Conservation (phyloP, 2,797 vertebrate genomes). For the Tinamus major region DNA sequence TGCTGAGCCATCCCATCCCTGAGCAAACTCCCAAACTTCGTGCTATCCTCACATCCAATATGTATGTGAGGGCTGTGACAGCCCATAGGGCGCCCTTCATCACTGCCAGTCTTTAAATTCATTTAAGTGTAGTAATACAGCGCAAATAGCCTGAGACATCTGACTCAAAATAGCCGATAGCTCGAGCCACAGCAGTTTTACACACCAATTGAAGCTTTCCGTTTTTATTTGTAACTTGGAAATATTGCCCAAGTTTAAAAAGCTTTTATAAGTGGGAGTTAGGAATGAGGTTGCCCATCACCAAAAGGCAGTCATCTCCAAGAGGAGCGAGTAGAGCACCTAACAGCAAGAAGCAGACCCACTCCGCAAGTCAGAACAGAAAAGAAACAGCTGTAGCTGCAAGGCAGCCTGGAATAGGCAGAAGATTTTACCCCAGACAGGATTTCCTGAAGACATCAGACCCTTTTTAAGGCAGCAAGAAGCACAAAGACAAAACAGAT, state of each 20-base stretch:
- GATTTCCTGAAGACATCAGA: not conserved
- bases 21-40: not conserved
- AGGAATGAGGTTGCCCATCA: not conserved
- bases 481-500: not conserved
- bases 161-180: not conserved
- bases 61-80: not conserved
- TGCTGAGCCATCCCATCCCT: not conserved
- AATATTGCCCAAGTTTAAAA: not conserved
- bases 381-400: not conserved
- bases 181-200: not conserved
- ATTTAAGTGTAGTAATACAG: not conserved
- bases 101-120: not conserved
- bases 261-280: not conserved
- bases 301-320: not conserved
- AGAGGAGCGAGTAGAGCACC: not conserved
- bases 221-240: not conserved
- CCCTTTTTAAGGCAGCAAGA: not conserved
- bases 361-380: not conserved
- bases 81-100: not conserved
- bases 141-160: not conserved
- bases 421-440: not conserved
- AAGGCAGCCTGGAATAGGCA: not conserved
- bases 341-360: not conserved
- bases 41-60: accelerated
- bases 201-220: not conserved